Evolutionary conservation across 2,797 vertebrate genomes (phyloP), one percentile per base, ranked within the genome.

Genomic region (Sebastes reedi): DNA sequence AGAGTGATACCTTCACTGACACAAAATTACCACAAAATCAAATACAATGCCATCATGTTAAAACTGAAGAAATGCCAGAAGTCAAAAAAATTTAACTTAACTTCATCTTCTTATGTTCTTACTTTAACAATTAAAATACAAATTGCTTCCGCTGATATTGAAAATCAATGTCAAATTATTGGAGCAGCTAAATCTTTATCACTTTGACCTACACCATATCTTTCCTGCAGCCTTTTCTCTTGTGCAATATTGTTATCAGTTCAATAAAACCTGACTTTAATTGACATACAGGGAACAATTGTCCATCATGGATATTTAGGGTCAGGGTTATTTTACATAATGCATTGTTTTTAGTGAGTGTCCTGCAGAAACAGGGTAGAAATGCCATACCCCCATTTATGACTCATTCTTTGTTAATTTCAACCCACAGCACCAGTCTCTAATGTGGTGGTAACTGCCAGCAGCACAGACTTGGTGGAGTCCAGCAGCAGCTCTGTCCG

Each of bases 371-470:
- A 22, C 8, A 67, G 4, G 6, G 6, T 4, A 20, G 39, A 67
- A 52, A 54, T n/a, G 30, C 6, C n/a, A 61, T 22, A 20, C 30
- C 6, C 34, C n/a, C 20, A 36, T 64, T 36, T 36, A 36, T 39
- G 32, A 71, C 14, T 10, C 22, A 18, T 65, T 56, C 22, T n/a
- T 66, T 56, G 67, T 22, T 55, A 2, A 30, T 55, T 36, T 82
- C 14, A 16, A 29, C 29, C 36, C 58, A 42, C 80, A 95, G 95
- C 34, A 11, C 85, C 72, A 5, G 72, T 95, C 50, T 88, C 81
- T 4, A 39, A 39, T 20, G 18, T 42, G 14, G 39, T 42, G 39
- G 14, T 42, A 42, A 42, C 14, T 16, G 5, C 78, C 27, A 91
- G 64, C 60, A 66, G 2, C 13, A 91, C 83, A 25, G 62, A 87